Evolutionary conservation across 2,113 vertebrate species (phyloP), one percentile per base, ranked within the genome.

Genomic region (Amphiprion ocellaris): DNA sequence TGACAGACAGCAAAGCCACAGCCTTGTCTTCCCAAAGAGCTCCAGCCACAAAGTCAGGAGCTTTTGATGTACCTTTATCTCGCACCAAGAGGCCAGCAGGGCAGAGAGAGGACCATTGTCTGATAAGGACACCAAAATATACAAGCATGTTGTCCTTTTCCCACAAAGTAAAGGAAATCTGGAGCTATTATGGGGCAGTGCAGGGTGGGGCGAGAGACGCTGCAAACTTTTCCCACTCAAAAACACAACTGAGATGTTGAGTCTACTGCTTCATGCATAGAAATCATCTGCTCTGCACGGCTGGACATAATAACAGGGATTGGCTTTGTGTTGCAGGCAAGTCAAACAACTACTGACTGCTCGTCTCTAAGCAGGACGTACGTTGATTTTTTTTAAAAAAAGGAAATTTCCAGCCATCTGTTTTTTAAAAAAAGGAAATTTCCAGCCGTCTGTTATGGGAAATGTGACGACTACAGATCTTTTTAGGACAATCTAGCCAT

Each of bases 251-350:
- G 78, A 89, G 86, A 83, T 91, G 86, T 92, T 88, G 87, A 92
- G 89, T 87, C 89, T 90, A 77, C 85, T 19, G 74, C 79, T 41
- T 79, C 60, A 77, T 74, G 77, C 82, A 79, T 58, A 75, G 82
- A 83, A 85, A 88, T 88, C 85, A 78, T 90, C 74, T 66, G 74
- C 82, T 76, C 62, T 84, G 88, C 83, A 68, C 61, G 59, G 82
- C 74, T 87, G 85, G 84, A 59, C 78, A 85, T 93, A 93, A 93
- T 92, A 82, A 93, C 87, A 93, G 92, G 87, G 86, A 73, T 24
- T 44, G 50, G 82, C 69, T 84, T 75, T 78, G 63, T 49, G 62
- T 33, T 61, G 69, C 79, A 71, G 53, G 6, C 49, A 50, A 78
- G 41, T 12, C 61, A 77, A 77, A 69, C 83, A 83, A 76, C 59